Conservation (phyloP, 2,113 vertebrate genomes). For the Verasper variegatus region DNA sequence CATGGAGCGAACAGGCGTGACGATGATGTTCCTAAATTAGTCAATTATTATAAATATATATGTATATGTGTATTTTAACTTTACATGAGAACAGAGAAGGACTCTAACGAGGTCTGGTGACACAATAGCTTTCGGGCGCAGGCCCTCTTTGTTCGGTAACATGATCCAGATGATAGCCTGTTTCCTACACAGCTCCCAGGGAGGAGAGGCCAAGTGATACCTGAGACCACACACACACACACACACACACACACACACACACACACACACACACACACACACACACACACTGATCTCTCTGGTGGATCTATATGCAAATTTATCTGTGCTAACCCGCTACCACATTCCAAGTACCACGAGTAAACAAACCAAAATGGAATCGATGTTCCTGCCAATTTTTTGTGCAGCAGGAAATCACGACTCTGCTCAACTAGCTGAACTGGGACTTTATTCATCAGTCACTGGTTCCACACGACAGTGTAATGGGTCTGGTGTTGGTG, state of each 20-base stretch:
- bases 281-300: not conserved
- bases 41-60: no score
- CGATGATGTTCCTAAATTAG: no score
- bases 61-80: no score
- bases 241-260: constrained; percentile 2
- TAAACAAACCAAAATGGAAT: constrained; percentile 14
- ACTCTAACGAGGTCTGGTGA: not conserved
- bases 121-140: constrained; percentile 8
- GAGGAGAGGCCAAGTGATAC: constrained; percentile 40
- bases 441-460: not conserved
- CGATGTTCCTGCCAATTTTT: not conserved
- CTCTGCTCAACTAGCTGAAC: not conserved
- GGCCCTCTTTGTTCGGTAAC: constrained; percentile 39
- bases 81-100: no score
- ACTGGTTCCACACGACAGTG: not conserved
- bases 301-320: not conserved
- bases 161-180: constrained; percentile 33
- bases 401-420: not conserved
- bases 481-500: not conserved
- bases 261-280: constrained; percentile 9
- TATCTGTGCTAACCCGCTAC: not conserved
- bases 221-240: constrained; percentile 25
- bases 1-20: no score
- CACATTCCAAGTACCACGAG: constrained; percentile 8
- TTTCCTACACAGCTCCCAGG: constrained; percentile 38